Conservation (phyloP, 1,140 invertebrate species). For the Amphibalanus amphitrite region DNA sequence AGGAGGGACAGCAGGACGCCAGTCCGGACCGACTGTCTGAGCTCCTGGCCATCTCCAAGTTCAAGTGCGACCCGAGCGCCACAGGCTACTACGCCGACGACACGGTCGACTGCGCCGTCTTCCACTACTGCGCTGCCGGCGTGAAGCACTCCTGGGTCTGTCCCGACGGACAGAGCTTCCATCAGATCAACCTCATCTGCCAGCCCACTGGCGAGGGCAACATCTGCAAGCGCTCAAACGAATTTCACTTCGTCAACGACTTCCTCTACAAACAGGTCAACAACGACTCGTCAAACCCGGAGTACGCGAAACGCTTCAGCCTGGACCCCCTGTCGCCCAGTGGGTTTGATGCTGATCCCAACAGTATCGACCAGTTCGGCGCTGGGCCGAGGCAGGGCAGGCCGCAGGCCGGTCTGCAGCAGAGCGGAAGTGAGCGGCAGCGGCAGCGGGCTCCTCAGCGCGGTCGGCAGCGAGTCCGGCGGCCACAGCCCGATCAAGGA, state of each 20-base stretch:
- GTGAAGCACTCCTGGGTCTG: conserved; percentile 84
- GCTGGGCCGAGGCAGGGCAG: background rate
- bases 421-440: background rate
- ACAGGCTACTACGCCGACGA: conserved; percentile 85
- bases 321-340: conserved; percentile 18
- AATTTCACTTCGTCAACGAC: conserved; percentile 83
- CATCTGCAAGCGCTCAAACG: conserved; percentile 70
- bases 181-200: conserved; percentile 82
- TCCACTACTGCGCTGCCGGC: conserved; percentile 83
- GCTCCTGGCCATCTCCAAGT: conserved; percentile 63
- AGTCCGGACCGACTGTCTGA: conserved; percentile 56
- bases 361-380: background rate
- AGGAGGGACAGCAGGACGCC: no score
- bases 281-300: conserved; percentile 56
- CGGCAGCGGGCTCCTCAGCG: background rate
- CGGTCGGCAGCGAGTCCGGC: background rate
- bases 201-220: conserved; percentile 77
- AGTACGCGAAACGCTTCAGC: conserved; percentile 58
- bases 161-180: conserved; percentile 78
- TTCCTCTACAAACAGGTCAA: conserved; percentile 77
- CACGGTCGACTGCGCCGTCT: conserved; percentile 71
- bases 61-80: conserved; percentile 55
- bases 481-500: background rate
- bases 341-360: background rate
- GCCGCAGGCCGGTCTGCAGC: background rate